phyloP scores from a whole-genome alignment of 2,113 vertebrate genomes.

The Lophotis ruficrista region DNA sequence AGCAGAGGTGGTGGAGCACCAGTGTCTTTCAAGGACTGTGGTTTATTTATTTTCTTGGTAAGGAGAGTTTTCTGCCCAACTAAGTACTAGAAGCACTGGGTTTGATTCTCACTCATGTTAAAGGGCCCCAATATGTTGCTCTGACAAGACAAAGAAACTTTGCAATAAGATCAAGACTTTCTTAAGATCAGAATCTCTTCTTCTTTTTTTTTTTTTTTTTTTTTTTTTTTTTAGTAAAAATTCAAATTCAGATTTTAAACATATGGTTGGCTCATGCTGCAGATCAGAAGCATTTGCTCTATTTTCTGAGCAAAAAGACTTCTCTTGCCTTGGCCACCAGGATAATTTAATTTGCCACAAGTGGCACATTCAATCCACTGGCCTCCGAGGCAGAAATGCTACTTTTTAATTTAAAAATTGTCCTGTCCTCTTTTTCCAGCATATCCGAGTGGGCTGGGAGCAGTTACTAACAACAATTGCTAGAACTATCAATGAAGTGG shows the following conservation, averaged over 20 bases:
- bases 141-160: neutral
- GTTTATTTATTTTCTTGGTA: neutral
- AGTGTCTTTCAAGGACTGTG: neutral
- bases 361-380: neutral
- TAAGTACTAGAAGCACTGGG: neutral
- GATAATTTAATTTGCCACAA: neutral
- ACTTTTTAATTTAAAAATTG: neutral
- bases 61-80: neutral
- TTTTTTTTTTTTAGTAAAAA: neutral
- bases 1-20: neutral
- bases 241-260: constrained; percentile 1
- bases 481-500: constrained; percentile 97
- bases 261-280: neutral
- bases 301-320: neutral
- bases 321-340: neutral
- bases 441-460: constrained; percentile 98
- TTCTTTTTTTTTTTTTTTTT: too few relatives aligned
- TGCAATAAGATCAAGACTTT: neutral
- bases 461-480: constrained; percentile 98
- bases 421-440: constrained; percentile 72
- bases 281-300: too few relatives aligned
- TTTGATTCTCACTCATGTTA: neutral
- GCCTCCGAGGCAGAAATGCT: neutral
- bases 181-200: neutral
- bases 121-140: neutral